Evolutionary conservation across 2,113 vertebrate genomes (phyloP), one percentile per base, ranked within the genome.

Genomic region (Geococcyx californianus): DNA sequence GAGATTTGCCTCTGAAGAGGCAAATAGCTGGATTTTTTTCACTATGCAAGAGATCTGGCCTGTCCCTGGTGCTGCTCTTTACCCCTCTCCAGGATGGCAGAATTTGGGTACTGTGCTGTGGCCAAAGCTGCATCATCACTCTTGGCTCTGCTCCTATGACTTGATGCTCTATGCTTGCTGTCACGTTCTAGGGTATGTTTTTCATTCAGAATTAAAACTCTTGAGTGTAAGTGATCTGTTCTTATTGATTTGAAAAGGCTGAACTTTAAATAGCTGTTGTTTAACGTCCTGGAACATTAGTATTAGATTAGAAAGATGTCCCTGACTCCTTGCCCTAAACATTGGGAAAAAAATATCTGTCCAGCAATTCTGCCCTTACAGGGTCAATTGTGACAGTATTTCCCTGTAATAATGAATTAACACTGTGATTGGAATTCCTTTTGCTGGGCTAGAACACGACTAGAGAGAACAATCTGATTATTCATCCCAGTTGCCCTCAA

Each of bases 221-320:
- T 67, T 84, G 80, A 81, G 87, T 89, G 20, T 76, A 84, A 82
- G 69, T 49, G 80, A 94, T 90, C 69, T 67, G 60, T 91, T 93
- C 64, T 75, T 94, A 96, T 89, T 92, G 96, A 97, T 95, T 93
- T 84, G 89, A 78, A 84, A 92, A 89, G 31, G 56, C 73, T 94
- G 93, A 94, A 84, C 77, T 93, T 96, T 73, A 95, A 94, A 95
- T 95, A 94, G 94, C 64, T 94, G 84, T 63, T 92, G 64, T 94
- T 95, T 92, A 95, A 89, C 0, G 1, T 84, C 56, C 73, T 59
- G 66, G 73, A 96, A 82, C 69, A 70, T 94, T 95, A 92, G 84
- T 94, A 95, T 63, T 87, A 91, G 64, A 91, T 93, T 87, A 87
- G 84, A 87, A 89, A 82, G 80, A 78, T 68, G 36, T 56, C 19